Conservation (phyloP, 2,888 invertebrate genomes). For the Strigamia transsilvanica region DNA sequence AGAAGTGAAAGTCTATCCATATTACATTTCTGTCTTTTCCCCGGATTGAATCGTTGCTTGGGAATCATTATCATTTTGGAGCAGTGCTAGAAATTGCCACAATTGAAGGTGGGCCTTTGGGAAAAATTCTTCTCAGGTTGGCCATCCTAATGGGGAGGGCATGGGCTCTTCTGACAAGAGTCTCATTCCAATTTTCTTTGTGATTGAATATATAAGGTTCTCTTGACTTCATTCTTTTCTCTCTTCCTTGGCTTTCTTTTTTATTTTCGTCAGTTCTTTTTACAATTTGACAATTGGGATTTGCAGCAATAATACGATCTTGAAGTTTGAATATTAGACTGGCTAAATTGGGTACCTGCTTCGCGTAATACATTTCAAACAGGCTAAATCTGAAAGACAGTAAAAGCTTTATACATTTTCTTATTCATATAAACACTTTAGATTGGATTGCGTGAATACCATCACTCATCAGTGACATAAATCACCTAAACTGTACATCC, state of each 20-base stretch:
- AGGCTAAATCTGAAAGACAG: too few relatives aligned
- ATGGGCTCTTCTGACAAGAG: slow-evolving; percentile 49
- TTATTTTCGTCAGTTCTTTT: not conserved
- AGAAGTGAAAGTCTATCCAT: slow-evolving; percentile 26
- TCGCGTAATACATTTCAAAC: too few relatives aligned
- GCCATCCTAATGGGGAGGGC: slow-evolving; percentile 50
- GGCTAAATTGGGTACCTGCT: too few relatives aligned
- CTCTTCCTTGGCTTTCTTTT: not conserved
- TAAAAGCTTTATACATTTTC: too few relatives aligned
- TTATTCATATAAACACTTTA: too few relatives aligned
- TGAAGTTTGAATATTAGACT: too few relatives aligned
- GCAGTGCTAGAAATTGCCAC: slow-evolving; percentile 23
- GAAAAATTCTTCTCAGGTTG: slow-evolving; percentile 45
- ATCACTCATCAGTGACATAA: too few relatives aligned
- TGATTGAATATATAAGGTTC: slow-evolving; percentile 52
- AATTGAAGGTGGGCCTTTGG: slow-evolving; percentile 50
- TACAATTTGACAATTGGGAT: not conserved
- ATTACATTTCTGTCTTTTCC: slow-evolving; percentile 28
- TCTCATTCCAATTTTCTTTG: slow-evolving; percentile 51
- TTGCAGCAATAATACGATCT: too few relatives aligned
- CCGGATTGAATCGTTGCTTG: slow-evolving; percentile 43
- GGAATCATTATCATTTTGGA: slow-evolving; percentile 47
- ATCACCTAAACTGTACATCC: too few relatives aligned
- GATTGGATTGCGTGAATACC: too few relatives aligned
- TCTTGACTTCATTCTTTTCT: slow-evolving; percentile 28